Conservation (phyloP, 2,797 vertebrate species). For the Danio jaintianensis region DNA sequence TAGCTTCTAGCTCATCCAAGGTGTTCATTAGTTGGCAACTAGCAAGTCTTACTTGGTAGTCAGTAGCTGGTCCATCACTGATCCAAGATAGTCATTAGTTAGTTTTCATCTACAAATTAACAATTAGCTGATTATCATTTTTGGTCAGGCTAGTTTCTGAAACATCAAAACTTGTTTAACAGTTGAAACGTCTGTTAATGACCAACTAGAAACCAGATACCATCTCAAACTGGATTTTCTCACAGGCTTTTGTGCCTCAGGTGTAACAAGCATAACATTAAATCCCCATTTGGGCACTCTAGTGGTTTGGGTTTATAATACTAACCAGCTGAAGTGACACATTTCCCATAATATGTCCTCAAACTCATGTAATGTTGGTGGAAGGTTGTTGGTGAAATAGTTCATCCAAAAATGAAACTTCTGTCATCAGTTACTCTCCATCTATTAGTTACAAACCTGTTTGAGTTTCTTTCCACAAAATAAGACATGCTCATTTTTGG, state of each 20-base stretch:
- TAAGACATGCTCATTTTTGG: too few relatives aligned
- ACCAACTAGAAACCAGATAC: slow-evolving; percentile 3
- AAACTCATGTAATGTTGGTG: not conserved
- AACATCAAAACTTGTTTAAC: not conserved
- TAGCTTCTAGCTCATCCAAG: not conserved
- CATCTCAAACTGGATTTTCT: not conserved
- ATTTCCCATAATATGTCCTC: not conserved
- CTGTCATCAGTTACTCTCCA: too few relatives aligned
- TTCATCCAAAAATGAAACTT: too few relatives aligned
- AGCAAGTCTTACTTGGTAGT: not conserved
- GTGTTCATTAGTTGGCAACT: not conserved
- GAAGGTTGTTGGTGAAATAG: not conserved
- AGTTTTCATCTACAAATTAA: not conserved
- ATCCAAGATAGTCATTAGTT: not conserved
- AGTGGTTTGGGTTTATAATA: slow-evolving; percentile 6
- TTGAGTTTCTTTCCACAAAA: too few relatives aligned
- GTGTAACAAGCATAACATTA: not conserved
- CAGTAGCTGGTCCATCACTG: not conserved
- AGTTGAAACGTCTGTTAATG: not conserved
- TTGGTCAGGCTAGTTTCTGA: not conserved
- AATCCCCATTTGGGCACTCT: not conserved
- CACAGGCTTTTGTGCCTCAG: not conserved
- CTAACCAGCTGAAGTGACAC: slow-evolving; percentile 19
- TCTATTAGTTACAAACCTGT: too few relatives aligned
- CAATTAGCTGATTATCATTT: not conserved